Percentiles rank a stretch among this genome's conserved stretches.
phyloP scores from a whole-genome alignment of 53 echinoderm and acorn worm species.

The Paelopatides confundens region DNA sequence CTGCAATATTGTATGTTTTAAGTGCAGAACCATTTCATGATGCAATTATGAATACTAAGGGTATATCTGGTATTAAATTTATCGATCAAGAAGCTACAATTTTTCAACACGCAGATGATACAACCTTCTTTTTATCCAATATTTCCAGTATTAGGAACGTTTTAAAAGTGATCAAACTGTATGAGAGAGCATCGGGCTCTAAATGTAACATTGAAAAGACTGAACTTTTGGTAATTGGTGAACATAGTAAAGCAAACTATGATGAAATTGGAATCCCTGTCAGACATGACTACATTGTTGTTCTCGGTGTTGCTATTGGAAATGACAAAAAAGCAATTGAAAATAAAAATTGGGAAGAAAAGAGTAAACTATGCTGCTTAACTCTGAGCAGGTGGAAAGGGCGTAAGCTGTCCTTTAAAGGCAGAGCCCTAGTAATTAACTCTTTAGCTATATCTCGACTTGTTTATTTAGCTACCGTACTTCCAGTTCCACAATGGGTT shows the following conservation, averaged over 20 bases:
- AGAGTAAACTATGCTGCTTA: neutral
- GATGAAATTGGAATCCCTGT: neutral
- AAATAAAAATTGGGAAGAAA: neutral
- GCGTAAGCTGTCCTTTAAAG: constrained; percentile 5
- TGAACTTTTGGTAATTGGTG: neutral
- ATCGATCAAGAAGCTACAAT: neutral
- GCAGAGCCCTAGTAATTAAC: constrained; percentile 42
- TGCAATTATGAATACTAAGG: neutral
- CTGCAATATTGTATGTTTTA: neutral
- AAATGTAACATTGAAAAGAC: neutral
- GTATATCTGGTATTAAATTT: constrained; percentile 8
- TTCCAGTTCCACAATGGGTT: constrained; percentile 6
- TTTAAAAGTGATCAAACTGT: neutral
- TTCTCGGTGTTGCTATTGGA: constrained; percentile 37
- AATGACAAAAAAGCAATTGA: neutral
- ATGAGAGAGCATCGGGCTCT: neutral
- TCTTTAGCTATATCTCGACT: constrained; percentile 1
- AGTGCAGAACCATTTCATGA: constrained; percentile 20
- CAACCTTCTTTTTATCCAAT: neutral
- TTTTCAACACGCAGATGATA: constrained; percentile 50
- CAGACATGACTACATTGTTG: neutral
- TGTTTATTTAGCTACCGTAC: constrained; percentile 17
- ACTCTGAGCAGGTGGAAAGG: constrained; percentile 1
- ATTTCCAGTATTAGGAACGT: neutral
- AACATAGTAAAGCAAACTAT: neutral